These are phyloP conservation scores for Cosmopolites sordidus DNA, from an alignment of 2,888 invertebrate species.

Conservation along the genomic window DNA sequence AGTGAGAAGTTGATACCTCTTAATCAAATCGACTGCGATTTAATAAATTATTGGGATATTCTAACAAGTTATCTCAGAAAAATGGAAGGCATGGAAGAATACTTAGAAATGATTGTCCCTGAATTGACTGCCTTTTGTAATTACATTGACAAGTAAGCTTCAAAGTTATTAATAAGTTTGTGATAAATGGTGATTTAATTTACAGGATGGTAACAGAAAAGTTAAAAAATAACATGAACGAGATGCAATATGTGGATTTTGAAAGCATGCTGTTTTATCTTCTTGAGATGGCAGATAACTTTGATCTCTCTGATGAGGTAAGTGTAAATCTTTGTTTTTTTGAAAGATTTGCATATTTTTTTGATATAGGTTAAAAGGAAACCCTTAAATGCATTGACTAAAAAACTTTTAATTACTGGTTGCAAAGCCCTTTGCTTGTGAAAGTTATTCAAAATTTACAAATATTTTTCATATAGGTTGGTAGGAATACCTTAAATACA, in stretches of 20 bases:
- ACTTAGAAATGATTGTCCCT: conserved; percentile 52
- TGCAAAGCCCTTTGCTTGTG: conserved; percentile 28
- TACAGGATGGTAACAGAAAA: conserved; percentile 26
- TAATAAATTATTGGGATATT: conserved; percentile 55
- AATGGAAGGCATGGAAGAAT: conserved; percentile 45
- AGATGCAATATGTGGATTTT: conserved; percentile 39
- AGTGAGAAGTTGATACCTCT: conserved; percentile 47
- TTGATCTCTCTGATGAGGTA: conserved; percentile 58
- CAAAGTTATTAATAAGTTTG: conserved; percentile 5
- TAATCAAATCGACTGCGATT: conserved; percentile 47
- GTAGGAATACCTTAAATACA: conserved; percentile 29
- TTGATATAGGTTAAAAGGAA: conserved; percentile 32
- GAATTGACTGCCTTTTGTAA: conserved; percentile 53
- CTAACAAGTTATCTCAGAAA: conserved; percentile 49
- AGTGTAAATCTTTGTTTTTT: conserved; percentile 37
- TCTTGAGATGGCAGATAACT: conserved; percentile 51
- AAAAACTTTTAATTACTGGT: conserved; percentile 29
- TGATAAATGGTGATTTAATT: conserved; percentile 9
- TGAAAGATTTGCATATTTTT: background rate
- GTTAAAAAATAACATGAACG: conserved; percentile 28
- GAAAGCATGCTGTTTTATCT: conserved; percentile 55
- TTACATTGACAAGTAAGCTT: conserved; percentile 51
- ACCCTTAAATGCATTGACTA: conserved; percentile 28
- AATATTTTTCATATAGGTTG: conserved; percentile 29
- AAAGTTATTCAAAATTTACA: conserved; percentile 28